A percentile compares a stretch with the other conserved stretches of the same genome.
Evolutionary conservation across 2,888 invertebrate genomes (phyloP).

Genomic region (Nomada ferruginata): DNA sequence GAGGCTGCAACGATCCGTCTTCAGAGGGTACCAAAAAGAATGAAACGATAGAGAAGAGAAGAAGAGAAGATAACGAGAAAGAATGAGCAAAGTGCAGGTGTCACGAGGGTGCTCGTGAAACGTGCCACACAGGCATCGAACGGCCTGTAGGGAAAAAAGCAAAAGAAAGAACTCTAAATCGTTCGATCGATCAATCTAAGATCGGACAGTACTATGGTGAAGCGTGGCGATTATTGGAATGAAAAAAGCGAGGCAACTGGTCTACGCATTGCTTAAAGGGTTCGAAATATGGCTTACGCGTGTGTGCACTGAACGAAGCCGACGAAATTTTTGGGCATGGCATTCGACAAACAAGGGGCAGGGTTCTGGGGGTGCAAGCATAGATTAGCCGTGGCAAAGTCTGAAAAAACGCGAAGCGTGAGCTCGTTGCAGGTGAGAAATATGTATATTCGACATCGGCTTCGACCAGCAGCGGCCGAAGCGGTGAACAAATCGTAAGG

Average conservation of each 20-base stretch:
- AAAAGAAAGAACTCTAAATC: neutral
- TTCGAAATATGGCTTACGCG: neutral
- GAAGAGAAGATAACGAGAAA: neutral
- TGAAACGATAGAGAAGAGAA: constrained; percentile 1
- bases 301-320: neutral
- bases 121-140: constrained; percentile 18
- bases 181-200: constrained; percentile 34
- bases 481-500: neutral
- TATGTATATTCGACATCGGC: neutral
- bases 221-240: constrained; percentile 35
- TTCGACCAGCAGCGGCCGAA: neutral
- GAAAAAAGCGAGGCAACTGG: constrained; percentile 11
- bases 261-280: no score
- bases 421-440: constrained; percentile 13
- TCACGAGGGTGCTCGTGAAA: constrained; percentile 24
- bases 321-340: no score
- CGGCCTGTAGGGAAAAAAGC: neutral
- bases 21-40: constrained; percentile 12
- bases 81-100: constrained; percentile 38
- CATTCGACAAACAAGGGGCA: neutral
- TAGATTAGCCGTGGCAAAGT: constrained; percentile 22
- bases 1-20: constrained; percentile 43
- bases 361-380: constrained; percentile 2
- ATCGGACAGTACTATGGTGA: constrained; percentile 41
- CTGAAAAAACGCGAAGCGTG: constrained; percentile 31